A percentile compares a stretch with the other conserved stretches of the same genome.
Evolutionary conservation across 2,113 vertebrate genomes (phyloP).

Genomic region (Sakesphorus luctuosus): DNA sequence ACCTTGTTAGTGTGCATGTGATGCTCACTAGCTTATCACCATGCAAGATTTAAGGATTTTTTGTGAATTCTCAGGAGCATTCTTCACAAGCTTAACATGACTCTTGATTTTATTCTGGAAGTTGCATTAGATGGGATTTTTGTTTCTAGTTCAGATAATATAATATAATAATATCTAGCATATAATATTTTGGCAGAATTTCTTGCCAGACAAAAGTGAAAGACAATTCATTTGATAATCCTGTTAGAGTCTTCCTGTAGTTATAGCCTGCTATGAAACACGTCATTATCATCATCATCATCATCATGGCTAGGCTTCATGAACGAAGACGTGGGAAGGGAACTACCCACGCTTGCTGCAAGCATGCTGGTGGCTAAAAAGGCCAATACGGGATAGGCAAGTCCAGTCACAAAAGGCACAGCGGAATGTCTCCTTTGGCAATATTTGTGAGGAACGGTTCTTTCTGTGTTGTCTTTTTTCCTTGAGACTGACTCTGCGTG

Average conservation of each 20-base stretch:
- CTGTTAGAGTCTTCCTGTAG: not conserved
- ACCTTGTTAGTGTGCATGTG: not conserved
- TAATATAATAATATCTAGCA: not conserved
- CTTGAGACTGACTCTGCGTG: too few species aligned
- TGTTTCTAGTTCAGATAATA: not conserved
- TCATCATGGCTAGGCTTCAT: too few species aligned
- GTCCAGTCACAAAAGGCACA: too few species aligned
- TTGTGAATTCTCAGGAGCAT: not conserved
- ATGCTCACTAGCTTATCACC: not conserved
- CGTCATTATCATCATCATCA: too few species aligned
- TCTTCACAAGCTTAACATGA: not conserved
- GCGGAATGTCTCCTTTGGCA: too few species aligned
- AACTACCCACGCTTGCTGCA: too few species aligned
- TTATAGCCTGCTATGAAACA: not conserved
- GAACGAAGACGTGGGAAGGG: too few species aligned
- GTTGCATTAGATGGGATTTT: not conserved
- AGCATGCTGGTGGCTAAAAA: too few species aligned
- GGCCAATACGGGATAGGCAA: too few species aligned
- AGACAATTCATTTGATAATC: not conserved
- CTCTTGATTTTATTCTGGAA: accelerated
- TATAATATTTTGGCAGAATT: not conserved
- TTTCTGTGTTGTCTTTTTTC: too few species aligned
- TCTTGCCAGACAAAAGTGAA: not conserved
- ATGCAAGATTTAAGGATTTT: not conserved
- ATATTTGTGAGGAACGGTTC: too few species aligned